Base-by-base conservation (phyloP, 2,888 invertebrate species). In the Metellina segmentata region DNA sequence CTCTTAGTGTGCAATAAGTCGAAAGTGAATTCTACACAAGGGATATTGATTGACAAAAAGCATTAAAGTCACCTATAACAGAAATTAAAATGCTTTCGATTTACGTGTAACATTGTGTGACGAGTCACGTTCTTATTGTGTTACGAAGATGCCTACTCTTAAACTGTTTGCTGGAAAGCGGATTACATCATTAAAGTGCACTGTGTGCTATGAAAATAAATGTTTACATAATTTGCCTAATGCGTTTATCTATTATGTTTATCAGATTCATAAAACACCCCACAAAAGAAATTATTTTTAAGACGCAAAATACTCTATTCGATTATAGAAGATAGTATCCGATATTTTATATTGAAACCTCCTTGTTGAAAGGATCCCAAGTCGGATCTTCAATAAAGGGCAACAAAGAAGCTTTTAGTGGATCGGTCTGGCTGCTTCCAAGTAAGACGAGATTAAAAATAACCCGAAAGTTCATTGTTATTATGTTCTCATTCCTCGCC, bases 391-490 rank as follows among this genome's bases (percentile, higher is more conserved):
- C n/a, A 69, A 69, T 20, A 70, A 51, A 72, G 13, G 78, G 74
- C 51, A 81, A 87, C 81, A 87, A 90, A 79, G 72, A 71, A 34
- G 83, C 85, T 90, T 90, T 90, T 85, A 90, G 69, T 72, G 61
- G 75, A 7, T 78, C 52, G 19, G 20, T 48, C 71, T 61, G 85
- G 20, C 75, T 34, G n/a, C 75, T 61, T 19, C 75, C 19, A 70
- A 51, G 82, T 20, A 82, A 71, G 51, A 71, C 8, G 72, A 72
- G 48, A 78, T 75, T 52, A 75, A 85, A 61, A 85, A 70, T 81
- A 81, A 81, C 34, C 53, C 34, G 20, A 85, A 78, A 48, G 69
- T 19, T 16, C 51, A 13, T 79, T 69, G 49, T 69, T 52, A 75
- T 75, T 48, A 75, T 53, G n/a, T 7, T 79, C 79, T 61, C 19